These are phyloP conservation scores for Yponomeuta plumbellus DNA, from an alignment of 2,888 invertebrate species.

Conservation along the genomic window DNA sequence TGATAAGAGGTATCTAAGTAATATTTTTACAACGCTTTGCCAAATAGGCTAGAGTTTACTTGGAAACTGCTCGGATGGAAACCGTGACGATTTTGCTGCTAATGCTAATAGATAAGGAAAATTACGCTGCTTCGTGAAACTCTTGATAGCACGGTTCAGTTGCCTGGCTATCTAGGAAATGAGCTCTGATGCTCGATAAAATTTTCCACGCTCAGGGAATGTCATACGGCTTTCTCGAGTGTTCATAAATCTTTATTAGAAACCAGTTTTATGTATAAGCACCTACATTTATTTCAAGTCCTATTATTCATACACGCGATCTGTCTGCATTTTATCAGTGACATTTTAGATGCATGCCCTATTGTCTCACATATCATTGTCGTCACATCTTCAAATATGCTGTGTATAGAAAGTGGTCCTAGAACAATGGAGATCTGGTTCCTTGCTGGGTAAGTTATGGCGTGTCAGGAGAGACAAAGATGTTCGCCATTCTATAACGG, in stretches of 20 bases:
- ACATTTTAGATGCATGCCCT: conserved; percentile 23
- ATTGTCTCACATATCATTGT: conserved; percentile 30
- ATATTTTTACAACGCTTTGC: too few species aligned
- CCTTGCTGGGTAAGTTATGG: conserved; percentile 23
- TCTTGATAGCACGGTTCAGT: conserved; percentile 26
- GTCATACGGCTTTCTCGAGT: not conserved
- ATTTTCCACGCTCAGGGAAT: conserved; percentile 33
- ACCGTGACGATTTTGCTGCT: not conserved
- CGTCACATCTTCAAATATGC: conserved; percentile 22
- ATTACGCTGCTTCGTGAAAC: not conserved
- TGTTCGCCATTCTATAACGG: conserved; percentile 14
- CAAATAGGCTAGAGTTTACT: not conserved
- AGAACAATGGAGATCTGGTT: conserved; percentile 19
- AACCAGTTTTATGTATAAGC: conserved; percentile 13
- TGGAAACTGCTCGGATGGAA: not conserved
- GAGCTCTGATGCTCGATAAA: conserved; percentile 25
- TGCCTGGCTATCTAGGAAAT: conserved; percentile 34
- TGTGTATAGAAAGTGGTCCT: conserved; percentile 6
- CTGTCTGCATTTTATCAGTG: not conserved
- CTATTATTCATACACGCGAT: not conserved
- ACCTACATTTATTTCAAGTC: conserved; percentile 23
- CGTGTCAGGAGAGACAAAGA: conserved; percentile 21
- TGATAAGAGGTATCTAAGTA: too few species aligned
- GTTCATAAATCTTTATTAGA: not conserved
- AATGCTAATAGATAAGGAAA: not conserved